Percentiles rank a stretch among this genome's conserved stretches.
These are phyloP conservation scores for Tadarida brasiliensis DNA, from an alignment of 2,797 vertebrate species.

Conservation along the genomic window DNA sequence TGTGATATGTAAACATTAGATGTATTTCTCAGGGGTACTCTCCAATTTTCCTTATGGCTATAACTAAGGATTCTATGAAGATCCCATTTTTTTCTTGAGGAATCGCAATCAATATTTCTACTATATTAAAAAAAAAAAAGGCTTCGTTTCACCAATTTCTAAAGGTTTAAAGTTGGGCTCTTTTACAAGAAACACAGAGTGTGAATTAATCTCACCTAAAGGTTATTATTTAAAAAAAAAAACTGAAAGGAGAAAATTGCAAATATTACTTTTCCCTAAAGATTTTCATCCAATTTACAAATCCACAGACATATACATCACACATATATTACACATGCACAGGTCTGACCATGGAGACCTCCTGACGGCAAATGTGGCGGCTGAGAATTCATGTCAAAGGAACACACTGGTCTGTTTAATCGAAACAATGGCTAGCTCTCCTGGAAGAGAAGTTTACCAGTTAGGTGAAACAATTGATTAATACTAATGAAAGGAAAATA, in stretches of 20 bases:
- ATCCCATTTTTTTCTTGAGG: not conserved
- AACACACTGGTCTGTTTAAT: not conserved
- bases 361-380: not conserved
- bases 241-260: not conserved
- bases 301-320: not conserved
- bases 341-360: not conserved
- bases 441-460: not conserved
- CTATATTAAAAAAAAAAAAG: not conserved
- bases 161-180: not conserved
- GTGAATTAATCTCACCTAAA: not conserved
- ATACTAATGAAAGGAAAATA: conserved; percentile 16
- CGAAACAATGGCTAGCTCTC: not conserved
- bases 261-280: not conserved
- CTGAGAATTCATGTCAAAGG: not conserved
- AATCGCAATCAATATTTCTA: not conserved
- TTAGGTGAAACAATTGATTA: not conserved
- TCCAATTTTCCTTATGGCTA: not conserved
- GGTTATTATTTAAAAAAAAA: not conserved
- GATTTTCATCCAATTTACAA: not conserved
- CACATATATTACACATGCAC: not conserved
- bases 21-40: not conserved
- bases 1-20: not conserved
- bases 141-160: not conserved
- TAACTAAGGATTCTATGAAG: not conserved
- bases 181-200: not conserved